These are phyloP conservation scores for Embidobia sp. DNA, from an alignment of 2,888 invertebrate genomes.

Conservation along the genomic window DNA sequence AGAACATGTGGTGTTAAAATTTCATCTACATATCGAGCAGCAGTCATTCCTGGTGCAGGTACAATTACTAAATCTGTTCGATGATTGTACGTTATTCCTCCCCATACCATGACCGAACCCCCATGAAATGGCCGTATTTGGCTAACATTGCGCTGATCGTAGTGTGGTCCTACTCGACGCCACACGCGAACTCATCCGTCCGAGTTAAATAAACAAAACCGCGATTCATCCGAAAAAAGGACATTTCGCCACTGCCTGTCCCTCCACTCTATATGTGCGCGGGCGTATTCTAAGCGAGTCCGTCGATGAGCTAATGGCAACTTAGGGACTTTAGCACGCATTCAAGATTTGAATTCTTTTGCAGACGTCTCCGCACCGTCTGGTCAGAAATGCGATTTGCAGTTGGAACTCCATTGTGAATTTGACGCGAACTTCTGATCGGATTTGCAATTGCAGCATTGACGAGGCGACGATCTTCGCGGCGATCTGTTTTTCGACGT, in stretches of 20 bases:
- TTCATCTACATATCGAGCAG: slow-evolving; percentile 6
- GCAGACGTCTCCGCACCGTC: too few species aligned
- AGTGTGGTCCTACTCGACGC: slow-evolving; percentile 6
- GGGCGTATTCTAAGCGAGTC: too few species aligned
- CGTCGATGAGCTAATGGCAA: too few species aligned
- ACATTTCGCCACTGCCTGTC: slow-evolving; percentile 18
- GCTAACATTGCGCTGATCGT: neutral
- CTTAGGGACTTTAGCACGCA: too few species aligned
- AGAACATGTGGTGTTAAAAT: slow-evolving; percentile 6
- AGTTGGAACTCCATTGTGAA: too few species aligned
- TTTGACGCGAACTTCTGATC: too few species aligned
- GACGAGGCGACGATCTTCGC: too few species aligned
- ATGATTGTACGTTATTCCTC: slow-evolving; percentile 5
- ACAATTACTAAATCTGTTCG: slow-evolving; percentile 1
- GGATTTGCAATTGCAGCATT: too few species aligned
- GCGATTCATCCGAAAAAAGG: slow-evolving; percentile 26
- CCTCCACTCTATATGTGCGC: too few species aligned
- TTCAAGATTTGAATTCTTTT: too few species aligned
- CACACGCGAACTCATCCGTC: slow-evolving; percentile 19
- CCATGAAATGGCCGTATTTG: slow-evolving; percentile 7
- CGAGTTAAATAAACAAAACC: slow-evolving; percentile 19
- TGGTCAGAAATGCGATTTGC: too few species aligned
- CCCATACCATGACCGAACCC: slow-evolving; percentile 30
- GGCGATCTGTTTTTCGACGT: too few species aligned
- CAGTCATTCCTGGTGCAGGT: slow-evolving; percentile 4